Evolutionary conservation across 1,140 invertebrate genomes (phyloP).

Genomic region (Dreissena rostriformis): DNA sequence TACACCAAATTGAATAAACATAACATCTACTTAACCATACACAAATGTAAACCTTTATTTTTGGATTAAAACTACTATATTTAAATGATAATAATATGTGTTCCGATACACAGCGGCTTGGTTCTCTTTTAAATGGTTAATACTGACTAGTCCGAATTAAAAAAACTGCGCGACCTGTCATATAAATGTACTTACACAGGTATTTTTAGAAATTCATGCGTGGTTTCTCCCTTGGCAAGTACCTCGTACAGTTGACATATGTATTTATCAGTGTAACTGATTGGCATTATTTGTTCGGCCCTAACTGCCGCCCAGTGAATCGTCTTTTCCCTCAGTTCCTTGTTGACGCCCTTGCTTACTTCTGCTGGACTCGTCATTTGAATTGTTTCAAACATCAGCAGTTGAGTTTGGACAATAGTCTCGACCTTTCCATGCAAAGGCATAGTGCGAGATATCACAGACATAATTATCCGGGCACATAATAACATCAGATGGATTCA

Average conservation of each 20-base stretch:
- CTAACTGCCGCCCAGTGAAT: neutral
- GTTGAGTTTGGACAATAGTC: neutral
- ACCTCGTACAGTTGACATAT: neutral
- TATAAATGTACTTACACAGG: no score
- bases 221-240: neutral
- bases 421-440: neutral
- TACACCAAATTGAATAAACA: no score
- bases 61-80: no score
- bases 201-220: neutral
- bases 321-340: neutral
- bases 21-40: no score
- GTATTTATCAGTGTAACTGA: neutral
- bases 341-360: neutral
- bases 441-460: neutral
- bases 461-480: neutral
- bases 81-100: no score
- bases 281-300: neutral
- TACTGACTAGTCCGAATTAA: no score
- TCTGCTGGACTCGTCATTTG: neutral
- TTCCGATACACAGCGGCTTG: no score
- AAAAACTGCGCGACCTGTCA: no score
- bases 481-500: no score
- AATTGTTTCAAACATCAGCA: neutral
- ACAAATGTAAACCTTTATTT: no score
- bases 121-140: no score